phyloP scores from a whole-genome alignment of 2,113 vertebrate genomes.

The Caloenas nicobarica region DNA sequence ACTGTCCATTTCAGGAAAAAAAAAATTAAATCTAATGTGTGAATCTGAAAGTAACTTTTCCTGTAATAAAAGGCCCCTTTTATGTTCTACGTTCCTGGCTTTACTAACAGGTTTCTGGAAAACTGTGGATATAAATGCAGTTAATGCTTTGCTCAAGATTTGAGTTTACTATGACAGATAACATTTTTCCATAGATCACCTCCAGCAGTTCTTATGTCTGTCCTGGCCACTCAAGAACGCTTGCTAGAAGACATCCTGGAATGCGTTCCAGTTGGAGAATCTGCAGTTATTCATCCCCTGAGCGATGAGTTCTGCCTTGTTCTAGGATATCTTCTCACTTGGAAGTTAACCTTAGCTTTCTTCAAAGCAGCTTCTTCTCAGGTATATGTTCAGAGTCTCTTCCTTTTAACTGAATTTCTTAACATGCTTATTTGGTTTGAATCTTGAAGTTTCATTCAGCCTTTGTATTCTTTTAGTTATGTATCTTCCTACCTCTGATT shows the following conservation, averaged over 20 bases:
- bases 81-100: rapidly evolving
- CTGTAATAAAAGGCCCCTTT: neutral
- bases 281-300: slow-evolving; percentile 85
- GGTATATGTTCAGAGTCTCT: slow-evolving; percentile 70
- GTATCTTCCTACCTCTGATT: neutral
- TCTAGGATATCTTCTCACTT: slow-evolving; percentile 92
- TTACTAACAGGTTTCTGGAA: neutral
- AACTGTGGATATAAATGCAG: neutral
- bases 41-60: neutral
- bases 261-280: slow-evolving; percentile 89
- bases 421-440: neutral
- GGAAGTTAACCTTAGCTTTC: slow-evolving; percentile 93
- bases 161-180: neutral
- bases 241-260: slow-evolving; percentile 87
- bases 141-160: neutral
- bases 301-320: slow-evolving; percentile 91
- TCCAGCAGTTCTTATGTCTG: slow-evolving; percentile 87
- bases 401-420: neutral
- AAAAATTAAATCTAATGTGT: neutral
- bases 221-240: slow-evolving; percentile 85
- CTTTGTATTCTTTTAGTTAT: neutral
- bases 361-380: slow-evolving; percentile 95
- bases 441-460: neutral
- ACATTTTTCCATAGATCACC: slow-evolving; percentile 81
- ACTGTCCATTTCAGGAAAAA: neutral